Percentiles rank a stretch among this genome's conserved stretches.
Conservation (phyloP, 2,113 vertebrate genomes). For the Proterorhinus semilunaris region DNA sequence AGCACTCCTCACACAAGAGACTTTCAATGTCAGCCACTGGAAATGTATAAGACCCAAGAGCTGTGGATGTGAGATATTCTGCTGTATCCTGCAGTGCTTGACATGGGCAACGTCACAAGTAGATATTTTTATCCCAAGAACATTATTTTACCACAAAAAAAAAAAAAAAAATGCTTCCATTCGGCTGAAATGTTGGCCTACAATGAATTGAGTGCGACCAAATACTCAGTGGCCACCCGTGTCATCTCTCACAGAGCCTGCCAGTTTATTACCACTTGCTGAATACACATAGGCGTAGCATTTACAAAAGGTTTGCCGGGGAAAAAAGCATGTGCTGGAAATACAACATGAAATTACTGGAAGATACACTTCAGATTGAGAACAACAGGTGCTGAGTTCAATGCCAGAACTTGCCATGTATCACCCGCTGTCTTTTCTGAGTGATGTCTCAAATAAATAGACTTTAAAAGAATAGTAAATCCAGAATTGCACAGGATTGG, state of each 20-base stretch:
- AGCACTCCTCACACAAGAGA: constrained; percentile 6
- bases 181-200: too few relatives aligned
- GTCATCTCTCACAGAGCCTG: too few relatives aligned
- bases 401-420: constrained; percentile 17
- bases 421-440: constrained; percentile 1
- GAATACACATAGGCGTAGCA: too few relatives aligned
- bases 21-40: constrained; percentile 33
- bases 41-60: constrained; percentile 12
- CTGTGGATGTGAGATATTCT: constrained; percentile 10
- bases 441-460: constrained; percentile 33
- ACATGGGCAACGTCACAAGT: neutral
- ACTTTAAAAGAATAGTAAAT: constrained; percentile 35
- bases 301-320: too few relatives aligned
- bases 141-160: neutral
- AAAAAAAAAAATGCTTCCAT: neutral
- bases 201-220: too few relatives aligned
- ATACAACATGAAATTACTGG: too few relatives aligned
- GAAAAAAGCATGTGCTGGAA: too few relatives aligned
- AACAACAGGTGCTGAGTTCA: constrained; percentile 14
- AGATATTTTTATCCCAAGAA: constrained; percentile 17
- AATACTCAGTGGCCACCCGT: too few relatives aligned
- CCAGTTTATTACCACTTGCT: too few relatives aligned
- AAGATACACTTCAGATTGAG: too few relatives aligned
- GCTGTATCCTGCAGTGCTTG: constrained; percentile 17
- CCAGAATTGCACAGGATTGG: neutral